Base-by-base conservation (phyloP, 2,797 vertebrate species). In the Trematomus bernacchii region DNA sequence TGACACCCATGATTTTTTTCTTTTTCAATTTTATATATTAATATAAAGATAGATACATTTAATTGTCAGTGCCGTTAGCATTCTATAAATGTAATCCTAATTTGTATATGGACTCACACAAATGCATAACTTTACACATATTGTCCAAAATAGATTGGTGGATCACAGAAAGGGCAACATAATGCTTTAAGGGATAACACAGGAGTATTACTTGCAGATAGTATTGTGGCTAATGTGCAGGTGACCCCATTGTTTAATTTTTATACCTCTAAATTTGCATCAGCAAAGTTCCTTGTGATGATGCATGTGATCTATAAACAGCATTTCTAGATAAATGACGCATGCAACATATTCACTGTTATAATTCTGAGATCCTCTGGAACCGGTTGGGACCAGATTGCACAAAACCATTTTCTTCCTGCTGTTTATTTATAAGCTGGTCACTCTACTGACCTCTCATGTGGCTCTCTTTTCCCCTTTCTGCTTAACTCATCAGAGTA, bases 391-490 rank as follows among this genome's bases (percentile, higher is more conserved):
- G 64, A 73, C 86, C 83, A 83, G 86, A 85, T 86, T 79, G 48
- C 21, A 27, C 46, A 16, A 40, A 85, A 54, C 47, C 57, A 65
- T 71, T 59, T 15, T 78, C 66, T 79, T 76, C 72, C 82, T 81
- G 67, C 73, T 79, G 21, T 87, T 83, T 84, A 88, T 91, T 88
- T 81, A 82, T 87, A 87, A 87, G 71, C 70, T 74, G 37, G 63
- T 84, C 69, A 53, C 27, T 70, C 74, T 55, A 18, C 44, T 92
- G 74, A 89, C 85, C 77, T 71, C 69, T 84, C 52, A 40, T 71
- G 51, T 16, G 55, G 65, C 78, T 75, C 71, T 76, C 55, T 74
- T 83, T 76, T 86, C 76, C 76, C 81, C 67, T 77, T 77, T 85
- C 19, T 80, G 51, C 66, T 86, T 87, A 79, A 82, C 83, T 85